phyloP scores from a whole-genome alignment of 92 coral and sea anemone species.

The Meandrina meandrites region DNA sequence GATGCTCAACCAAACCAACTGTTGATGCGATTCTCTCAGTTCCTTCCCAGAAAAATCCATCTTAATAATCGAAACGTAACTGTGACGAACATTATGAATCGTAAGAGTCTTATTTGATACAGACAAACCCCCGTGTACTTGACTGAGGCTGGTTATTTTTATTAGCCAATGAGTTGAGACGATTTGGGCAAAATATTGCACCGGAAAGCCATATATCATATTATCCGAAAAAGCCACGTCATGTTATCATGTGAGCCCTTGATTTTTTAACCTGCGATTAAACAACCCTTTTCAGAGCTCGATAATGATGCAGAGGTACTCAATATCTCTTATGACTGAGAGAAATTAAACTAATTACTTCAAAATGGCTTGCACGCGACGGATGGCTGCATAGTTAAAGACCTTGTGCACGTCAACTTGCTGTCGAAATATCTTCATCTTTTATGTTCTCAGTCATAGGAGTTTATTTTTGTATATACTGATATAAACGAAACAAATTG shows the following conservation, averaged over 20 bases:
- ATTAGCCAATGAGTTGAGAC: neutral
- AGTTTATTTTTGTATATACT: no score
- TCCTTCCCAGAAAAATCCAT: neutral
- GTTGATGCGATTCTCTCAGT: neutral
- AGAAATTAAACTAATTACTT: neutral
- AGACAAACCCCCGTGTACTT: neutral
- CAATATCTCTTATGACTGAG: neutral
- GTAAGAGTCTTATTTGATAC: neutral
- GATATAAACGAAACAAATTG: neutral
- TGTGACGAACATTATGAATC: neutral
- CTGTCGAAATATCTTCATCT: neutral
- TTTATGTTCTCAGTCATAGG: neutral
- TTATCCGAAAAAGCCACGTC: neutral
- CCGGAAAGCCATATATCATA: neutral
- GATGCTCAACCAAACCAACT: neutral
- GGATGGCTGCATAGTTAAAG: neutral
- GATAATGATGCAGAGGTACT: neutral
- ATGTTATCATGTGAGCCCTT: no score
- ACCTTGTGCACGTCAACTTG: neutral
- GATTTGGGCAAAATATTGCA: neutral
- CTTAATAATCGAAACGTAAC: neutral
- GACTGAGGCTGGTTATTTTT: neutral
- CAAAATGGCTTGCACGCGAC: neutral
- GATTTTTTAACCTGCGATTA: neutral
- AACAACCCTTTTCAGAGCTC: neutral